phyloP scores from a whole-genome alignment of 2,888 invertebrate species.

The Rosalia funebris region DNA sequence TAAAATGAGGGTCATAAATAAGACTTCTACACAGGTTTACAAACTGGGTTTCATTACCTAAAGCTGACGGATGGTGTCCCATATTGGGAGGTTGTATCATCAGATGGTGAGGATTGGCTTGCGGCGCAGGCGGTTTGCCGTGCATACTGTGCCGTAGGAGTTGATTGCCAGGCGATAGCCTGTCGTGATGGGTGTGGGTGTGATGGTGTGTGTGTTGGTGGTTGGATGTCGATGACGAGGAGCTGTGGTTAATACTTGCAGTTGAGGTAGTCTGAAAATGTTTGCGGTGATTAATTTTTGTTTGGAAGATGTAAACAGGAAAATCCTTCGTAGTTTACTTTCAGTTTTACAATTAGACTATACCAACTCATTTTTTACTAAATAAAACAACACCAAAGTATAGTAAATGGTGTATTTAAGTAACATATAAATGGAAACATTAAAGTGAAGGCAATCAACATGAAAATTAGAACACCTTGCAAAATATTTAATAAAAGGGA shows the following conservation, averaged over 20 bases:
- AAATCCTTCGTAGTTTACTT: too few relatives aligned
- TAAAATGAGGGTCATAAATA: constrained; percentile 28
- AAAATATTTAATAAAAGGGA: too few relatives aligned
- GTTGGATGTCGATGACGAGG: constrained; percentile 54
- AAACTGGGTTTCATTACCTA: constrained; percentile 57
- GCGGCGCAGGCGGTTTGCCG: constrained; percentile 51
- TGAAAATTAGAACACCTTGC: too few relatives aligned
- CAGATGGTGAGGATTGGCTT: constrained; percentile 67
- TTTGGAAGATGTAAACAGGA: too few relatives aligned
- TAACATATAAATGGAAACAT: too few relatives aligned
- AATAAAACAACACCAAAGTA: too few relatives aligned
- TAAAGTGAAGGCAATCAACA: too few relatives aligned
- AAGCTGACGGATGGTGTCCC: constrained; percentile 67
- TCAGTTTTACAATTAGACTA: too few relatives aligned
- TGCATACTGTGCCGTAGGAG: constrained; percentile 68
- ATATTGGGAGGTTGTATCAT: constrained; percentile 75
- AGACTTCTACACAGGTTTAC: too few relatives aligned
- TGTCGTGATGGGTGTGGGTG: constrained; percentile 71
- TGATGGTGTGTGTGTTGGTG: constrained; percentile 77
- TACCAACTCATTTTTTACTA: too few relatives aligned
- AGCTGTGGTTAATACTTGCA: constrained; percentile 66
- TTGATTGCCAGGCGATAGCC: constrained; percentile 68
- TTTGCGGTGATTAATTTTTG: too few relatives aligned
- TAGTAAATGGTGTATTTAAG: too few relatives aligned
- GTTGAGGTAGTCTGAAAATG: constrained; percentile 49